A percentile compares a stretch with the other conserved stretches of the same genome.
phyloP scores from a whole-genome alignment of 1,140 invertebrate genomes.

The Bombus sylvicola region DNA sequence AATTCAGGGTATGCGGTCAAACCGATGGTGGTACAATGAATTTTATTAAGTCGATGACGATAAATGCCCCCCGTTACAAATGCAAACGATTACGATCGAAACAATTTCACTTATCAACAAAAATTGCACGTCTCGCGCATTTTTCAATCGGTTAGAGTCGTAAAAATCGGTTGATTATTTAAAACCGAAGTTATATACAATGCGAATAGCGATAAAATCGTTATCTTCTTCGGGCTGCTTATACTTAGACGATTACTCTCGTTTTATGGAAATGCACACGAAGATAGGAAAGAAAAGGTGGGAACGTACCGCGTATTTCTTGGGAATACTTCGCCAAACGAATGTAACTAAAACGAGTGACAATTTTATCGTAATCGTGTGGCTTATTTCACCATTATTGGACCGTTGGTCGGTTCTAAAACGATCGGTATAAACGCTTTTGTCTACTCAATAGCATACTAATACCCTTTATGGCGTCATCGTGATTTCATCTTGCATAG shows the following conservation, averaged over 20 bases:
- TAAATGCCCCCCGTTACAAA: too few species aligned
- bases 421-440: background rate
- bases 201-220: background rate
- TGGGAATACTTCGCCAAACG: background rate
- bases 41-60: conserved; percentile 7
- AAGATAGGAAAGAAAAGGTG: background rate
- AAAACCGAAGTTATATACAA: too few species aligned
- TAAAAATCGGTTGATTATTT: too few species aligned
- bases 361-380: conserved; percentile 15
- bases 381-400: background rate
- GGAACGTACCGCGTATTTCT: background rate
- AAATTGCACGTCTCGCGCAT: too few species aligned
- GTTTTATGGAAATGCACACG: background rate
- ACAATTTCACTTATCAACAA: too few species aligned
- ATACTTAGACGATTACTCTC: background rate
- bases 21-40: background rate
- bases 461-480: conserved; percentile 20
- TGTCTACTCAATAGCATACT: background rate
- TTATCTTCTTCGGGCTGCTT: background rate
- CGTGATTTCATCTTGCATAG: conserved; percentile 13
- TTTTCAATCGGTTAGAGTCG: too few species aligned
- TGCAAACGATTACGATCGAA: too few species aligned
- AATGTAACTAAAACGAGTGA: background rate
- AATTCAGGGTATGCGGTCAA: too few species aligned
- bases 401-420: background rate